Percentiles rank a stretch among this genome's conserved stretches.
phyloP scores from a whole-genome alignment of 1,140 invertebrate species.

The Polyergus mexicanus region DNA sequence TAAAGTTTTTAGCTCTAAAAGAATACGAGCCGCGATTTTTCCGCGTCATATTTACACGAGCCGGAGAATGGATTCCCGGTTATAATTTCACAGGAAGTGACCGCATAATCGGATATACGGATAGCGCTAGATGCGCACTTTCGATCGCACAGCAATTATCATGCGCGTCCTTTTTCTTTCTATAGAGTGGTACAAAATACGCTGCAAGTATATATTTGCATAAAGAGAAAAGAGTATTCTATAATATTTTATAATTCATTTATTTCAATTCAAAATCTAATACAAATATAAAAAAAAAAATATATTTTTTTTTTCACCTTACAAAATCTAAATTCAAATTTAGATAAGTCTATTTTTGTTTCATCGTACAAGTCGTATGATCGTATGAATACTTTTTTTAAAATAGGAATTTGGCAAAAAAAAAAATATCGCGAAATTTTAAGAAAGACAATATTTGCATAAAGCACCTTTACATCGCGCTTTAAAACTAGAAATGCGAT shows the following conservation, averaged over 20 bases:
- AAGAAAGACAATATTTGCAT: not conserved
- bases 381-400: too few relatives aligned
- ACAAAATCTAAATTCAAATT: too few relatives aligned
- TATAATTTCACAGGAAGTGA: constrained; percentile 49
- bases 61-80: not conserved
- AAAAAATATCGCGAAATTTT: not conserved
- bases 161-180: not conserved
- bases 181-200: not conserved
- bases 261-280: too few relatives aligned
- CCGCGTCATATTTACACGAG: not conserved
- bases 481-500: not conserved
- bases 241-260: too few relatives aligned
- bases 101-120: constrained; percentile 29
- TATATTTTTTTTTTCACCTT: not conserved
- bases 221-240: not conserved
- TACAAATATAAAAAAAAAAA: too few relatives aligned
- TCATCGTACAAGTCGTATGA: not conserved
- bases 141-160: constrained; percentile 39
- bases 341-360: too few relatives aligned
- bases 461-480: too few relatives aligned
- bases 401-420: not conserved
- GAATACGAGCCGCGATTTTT: constrained; percentile 10
- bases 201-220: not conserved
- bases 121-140: constrained; percentile 19
- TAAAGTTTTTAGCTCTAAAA: not conserved